These are phyloP conservation scores for Morus bassanus DNA, from an alignment of 2,797 vertebrate species.

Conservation along the genomic window DNA sequence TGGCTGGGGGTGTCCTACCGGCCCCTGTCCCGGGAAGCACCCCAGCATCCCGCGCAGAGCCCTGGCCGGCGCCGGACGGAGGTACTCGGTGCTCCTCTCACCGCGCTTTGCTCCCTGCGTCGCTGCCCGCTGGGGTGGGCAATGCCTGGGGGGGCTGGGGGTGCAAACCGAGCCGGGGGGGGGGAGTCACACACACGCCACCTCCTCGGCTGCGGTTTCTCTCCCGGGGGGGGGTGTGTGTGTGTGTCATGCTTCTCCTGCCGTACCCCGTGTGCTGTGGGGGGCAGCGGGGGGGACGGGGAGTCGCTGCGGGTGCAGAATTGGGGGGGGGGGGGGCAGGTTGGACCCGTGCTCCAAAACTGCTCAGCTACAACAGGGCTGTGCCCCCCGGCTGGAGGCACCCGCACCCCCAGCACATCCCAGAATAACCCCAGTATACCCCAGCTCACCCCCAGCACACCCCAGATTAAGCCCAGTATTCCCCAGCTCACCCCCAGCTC, in stretches of 20 bases:
- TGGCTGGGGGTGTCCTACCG: background rate
- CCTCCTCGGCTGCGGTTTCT: background rate
- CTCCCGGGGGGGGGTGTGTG: background rate
- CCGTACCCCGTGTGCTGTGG: background rate
- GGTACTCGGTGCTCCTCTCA: background rate
- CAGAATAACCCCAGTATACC: background rate
- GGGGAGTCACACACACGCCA: too few relatives aligned
- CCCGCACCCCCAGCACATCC: too few relatives aligned
- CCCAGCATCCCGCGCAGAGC: background rate
- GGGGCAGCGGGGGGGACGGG: background rate
- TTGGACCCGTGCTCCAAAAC: background rate
- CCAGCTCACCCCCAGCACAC: background rate
- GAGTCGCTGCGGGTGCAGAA: background rate
- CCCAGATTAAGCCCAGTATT: too few relatives aligned
- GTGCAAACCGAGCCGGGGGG: background rate
- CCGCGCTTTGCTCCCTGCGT: too few relatives aligned
- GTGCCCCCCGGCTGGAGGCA: background rate
- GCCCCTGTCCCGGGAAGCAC: background rate
- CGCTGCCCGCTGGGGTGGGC: background rate
- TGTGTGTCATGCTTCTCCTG: background rate
- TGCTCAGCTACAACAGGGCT: background rate
- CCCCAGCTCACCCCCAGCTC: too few relatives aligned
- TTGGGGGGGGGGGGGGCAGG: background rate
- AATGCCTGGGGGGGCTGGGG: background rate
- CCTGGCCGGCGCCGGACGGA: background rate